A percentile compares a stretch with the other conserved stretches of the same genome.
Evolutionary conservation across 2,888 invertebrate genomes (phyloP).

Genomic region (Cremastinae sp.): DNA sequence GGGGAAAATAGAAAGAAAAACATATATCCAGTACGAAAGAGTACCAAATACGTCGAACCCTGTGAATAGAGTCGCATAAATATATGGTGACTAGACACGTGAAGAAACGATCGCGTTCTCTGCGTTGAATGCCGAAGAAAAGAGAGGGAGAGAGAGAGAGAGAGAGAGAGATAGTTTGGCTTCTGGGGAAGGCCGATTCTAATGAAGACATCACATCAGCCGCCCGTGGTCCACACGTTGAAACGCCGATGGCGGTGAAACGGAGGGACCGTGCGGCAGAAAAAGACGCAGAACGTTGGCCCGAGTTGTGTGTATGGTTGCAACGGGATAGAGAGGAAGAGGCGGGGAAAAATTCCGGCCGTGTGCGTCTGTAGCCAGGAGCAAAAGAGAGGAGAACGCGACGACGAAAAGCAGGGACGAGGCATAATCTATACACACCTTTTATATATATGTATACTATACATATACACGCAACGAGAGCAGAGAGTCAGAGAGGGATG

Average conservation of each 20-base stretch:
- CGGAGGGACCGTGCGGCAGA: constrained; percentile 19
- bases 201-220: constrained; percentile 65
- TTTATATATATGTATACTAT: too few species aligned
- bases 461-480: too few species aligned
- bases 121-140: constrained; percentile 37
- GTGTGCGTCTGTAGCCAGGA: constrained; percentile 12
- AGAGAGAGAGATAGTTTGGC: constrained; percentile 25
- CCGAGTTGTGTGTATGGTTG: constrained; percentile 32
- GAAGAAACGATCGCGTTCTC: constrained; percentile 35
- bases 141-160: constrained; percentile 20
- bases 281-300: constrained; percentile 7
- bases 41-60: constrained; percentile 43
- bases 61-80: constrained; percentile 37
- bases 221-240: constrained; percentile 41
- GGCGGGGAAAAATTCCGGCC: constrained; percentile 42
- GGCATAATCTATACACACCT: too few species aligned
- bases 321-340: constrained; percentile 31
- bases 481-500: constrained; percentile 12
- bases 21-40: constrained; percentile 23
- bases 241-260: constrained; percentile 46
- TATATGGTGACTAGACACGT: constrained; percentile 28
- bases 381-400: constrained; percentile 31
- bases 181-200: constrained; percentile 54
- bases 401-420: constrained; percentile 45
- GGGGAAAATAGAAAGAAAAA: constrained; percentile 22